Evolutionary conservation across 2,113 vertebrate genomes (phyloP), one percentile per base, ranked within the genome.

Genomic region (Himantopus leucocephalus): DNA sequence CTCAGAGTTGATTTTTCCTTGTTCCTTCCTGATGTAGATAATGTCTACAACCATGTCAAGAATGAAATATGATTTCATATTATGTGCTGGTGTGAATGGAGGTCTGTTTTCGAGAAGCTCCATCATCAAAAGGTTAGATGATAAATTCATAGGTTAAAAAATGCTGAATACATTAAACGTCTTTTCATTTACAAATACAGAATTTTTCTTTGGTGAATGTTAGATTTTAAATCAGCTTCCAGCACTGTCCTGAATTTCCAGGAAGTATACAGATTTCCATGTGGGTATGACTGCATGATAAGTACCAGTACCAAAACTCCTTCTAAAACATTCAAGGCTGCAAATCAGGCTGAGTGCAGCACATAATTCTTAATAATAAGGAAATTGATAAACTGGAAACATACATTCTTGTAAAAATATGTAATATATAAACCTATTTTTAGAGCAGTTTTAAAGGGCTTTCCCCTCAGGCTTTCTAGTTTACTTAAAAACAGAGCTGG

Each of bases 281-380:
- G 15, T 23, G 5, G 7, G 8, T 3, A 35, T 30, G 12, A 63
- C 34, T 1, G 1, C n/a, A 34, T n/a, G 12, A 8, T 20, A 64
- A 75, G 52, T 50, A 72, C 2, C 18, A n/a, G 39, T 34, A 43
- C 0, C 26, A 62, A 41, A 83, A 72, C 8, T 58, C 10, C n/a
- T 63, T 67, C 14, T 53, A 8, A 89, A 68, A 18, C 35, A 43
- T 39, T 35, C 50, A 60, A 79, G 37, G n/a, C 12, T 79, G 17
- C 8, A 85, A 87, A 45, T 50, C 30, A 85, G n/a, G 16, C 23
- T 75, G 55, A 62, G 4, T 48, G 17, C 14, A 64, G 22, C 8
- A 30, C 10, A 58, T 39, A 70, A 43, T 30, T 81, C 6, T 79
- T 82, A 56, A 37, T 32, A 63, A 66, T 20, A 95, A 72, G 8